Percentiles rank a stretch among this genome's conserved stretches.
These are phyloP conservation scores for Neomonachus schauinslandi DNA, from an alignment of 2,113 vertebrate genomes.

Conservation along the genomic window DNA sequence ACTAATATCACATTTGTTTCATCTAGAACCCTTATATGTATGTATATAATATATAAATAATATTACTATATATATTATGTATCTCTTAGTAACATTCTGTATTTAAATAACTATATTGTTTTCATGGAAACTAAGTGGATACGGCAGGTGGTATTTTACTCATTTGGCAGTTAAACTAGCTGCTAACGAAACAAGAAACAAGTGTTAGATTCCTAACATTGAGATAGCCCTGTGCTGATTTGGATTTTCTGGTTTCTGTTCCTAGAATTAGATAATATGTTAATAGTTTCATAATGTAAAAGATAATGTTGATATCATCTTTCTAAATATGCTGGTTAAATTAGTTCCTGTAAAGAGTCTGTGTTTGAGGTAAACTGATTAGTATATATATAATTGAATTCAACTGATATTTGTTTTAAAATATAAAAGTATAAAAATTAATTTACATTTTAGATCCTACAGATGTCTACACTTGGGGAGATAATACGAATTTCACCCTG, in stretches of 20 bases:
- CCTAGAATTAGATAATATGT: neutral
- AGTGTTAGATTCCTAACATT: neutral
- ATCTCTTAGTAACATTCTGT: neutral
- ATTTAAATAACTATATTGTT: constrained; percentile 36
- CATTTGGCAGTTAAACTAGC: neutral
- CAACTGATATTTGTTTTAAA: constrained; percentile 47
- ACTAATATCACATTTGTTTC: neutral
- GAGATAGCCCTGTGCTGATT: neutral
- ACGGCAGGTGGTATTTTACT: neutral
- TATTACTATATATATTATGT: neutral
- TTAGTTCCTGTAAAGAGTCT: constrained; percentile 10
- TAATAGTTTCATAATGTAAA: constrained; percentile 50
- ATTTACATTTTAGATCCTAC: constrained; percentile 92
- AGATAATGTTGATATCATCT: neutral
- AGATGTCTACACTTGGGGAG: constrained; percentile 98
- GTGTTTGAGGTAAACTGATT: constrained; percentile 38
- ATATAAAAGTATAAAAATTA: neutral
- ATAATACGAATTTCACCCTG: constrained; percentile 97
- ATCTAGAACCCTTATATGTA: neutral
- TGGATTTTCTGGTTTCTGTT: constrained; percentile 10
- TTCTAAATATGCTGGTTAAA: constrained; percentile 24
- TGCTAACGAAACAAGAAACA: constrained; percentile 15
- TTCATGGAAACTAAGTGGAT: constrained; percentile 42
- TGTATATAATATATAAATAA: neutral
- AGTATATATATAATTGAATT: constrained; percentile 1